Evolutionary conservation across 2,797 vertebrate genomes (phyloP), one percentile per base, ranked within the genome.

Genomic region (Danio choprae): DNA sequence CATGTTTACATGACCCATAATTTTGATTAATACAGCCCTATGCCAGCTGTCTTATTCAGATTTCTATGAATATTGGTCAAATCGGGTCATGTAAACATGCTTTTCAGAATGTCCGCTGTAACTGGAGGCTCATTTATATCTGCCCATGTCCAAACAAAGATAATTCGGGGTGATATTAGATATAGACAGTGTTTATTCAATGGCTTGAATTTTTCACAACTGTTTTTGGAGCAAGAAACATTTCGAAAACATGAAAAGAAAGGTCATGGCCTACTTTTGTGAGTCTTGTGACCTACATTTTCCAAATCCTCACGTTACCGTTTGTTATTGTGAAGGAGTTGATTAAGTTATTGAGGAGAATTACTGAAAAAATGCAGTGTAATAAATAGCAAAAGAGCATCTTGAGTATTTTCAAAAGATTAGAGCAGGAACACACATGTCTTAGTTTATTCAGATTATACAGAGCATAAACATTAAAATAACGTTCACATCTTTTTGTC

Each of bases 261-360:
- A 4, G 7, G 2, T 43, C 0, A 41, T 67, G 11, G 12, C 43
- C 50, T 40, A 40, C 4, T 70, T 72, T 72, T 44, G 12, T 55
- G 7, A 15, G 36, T 43, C 70, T 70, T 55, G 36, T 55, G 36
- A 55, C 6, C 16, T 55, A 20, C 50, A 55, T 70, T 72, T 72
- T 72, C 13, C 40, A 44, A 44, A 58, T 58, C 12, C 15, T 58
- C 38, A 58, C 10, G 7, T 20, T 43, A 16, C n/a, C 38, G 16
- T 70, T 51, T 67, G 41, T 67, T 68, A 50, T 64, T 64, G 62
- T 44, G 40, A 64, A 44, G 41, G 15, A 68, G 13, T 9, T 68
- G 65, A 68, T 68, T 68, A n/a, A 68, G 51, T 69, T 18, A 53
- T 69, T 69, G 67, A 18, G 16, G 44, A 68, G 64, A 48, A 48